These are phyloP conservation scores for Gallinago media DNA, from an alignment of 2,113 vertebrate species.

Conservation along the genomic window DNA sequence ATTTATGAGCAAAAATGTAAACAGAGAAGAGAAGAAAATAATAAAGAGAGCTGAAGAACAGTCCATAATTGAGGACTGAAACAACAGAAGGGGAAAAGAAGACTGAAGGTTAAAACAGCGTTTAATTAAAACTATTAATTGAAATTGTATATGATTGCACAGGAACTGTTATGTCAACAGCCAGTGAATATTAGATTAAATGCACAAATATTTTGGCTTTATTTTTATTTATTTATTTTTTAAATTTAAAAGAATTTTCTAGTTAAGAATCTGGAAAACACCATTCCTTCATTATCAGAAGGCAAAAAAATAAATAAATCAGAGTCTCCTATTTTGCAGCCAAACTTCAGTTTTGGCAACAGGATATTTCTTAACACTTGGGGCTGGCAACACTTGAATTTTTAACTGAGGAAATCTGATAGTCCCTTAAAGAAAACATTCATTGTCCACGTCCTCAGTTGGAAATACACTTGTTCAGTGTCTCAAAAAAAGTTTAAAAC, in stretches of 20 bases:
- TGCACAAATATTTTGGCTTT: neutral
- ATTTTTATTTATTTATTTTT: neutral
- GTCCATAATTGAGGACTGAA: neutral
- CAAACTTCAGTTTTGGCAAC: neutral
- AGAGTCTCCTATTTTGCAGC: neutral
- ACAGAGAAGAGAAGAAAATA: neutral
- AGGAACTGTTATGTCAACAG: neutral
- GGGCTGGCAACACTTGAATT: neutral
- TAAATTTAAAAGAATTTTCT: neutral
- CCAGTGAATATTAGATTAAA: neutral
- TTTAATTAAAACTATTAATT: slow-evolving; percentile 35
- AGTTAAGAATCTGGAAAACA: neutral
- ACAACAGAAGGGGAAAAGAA: neutral
- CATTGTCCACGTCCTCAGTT: neutral
- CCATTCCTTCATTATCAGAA: neutral
- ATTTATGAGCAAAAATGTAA: neutral
- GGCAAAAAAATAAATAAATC: neutral
- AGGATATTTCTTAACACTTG: neutral
- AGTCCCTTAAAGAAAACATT: neutral
- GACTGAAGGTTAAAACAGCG: neutral
- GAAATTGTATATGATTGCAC: neutral
- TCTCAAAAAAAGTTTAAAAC: neutral
- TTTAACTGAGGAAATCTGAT: neutral
- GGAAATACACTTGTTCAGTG: neutral
- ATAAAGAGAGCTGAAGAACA: neutral